These are phyloP conservation scores for Temnothorax ravouxi DNA, from an alignment of 2,888 invertebrate genomes.

Conservation along the genomic window DNA sequence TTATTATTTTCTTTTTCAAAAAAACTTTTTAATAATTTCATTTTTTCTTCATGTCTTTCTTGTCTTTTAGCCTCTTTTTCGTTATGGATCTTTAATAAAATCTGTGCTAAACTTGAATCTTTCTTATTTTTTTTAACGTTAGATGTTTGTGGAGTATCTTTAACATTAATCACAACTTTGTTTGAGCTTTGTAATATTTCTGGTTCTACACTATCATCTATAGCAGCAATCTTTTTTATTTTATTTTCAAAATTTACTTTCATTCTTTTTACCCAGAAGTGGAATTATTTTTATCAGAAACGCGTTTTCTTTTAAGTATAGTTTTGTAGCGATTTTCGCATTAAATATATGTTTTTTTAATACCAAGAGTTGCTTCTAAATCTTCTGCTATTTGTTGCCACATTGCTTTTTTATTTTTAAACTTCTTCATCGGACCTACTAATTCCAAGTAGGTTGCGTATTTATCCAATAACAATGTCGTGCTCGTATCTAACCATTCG, in stretches of 20 bases:
- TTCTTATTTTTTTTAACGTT: neutral
- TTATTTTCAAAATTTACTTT: too few species aligned
- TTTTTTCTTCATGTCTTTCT: slow-evolving; percentile 11
- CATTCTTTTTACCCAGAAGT: too few species aligned
- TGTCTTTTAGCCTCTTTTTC: slow-evolving; percentile 6
- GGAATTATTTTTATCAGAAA: too few species aligned
- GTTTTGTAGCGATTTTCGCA: too few species aligned
- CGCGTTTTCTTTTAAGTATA: too few species aligned
- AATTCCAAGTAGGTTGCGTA: too few species aligned
- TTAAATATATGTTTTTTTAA: too few species aligned
- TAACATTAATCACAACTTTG: slow-evolving; percentile 21
- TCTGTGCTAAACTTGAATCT: neutral
- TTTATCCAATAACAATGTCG: too few species aligned
- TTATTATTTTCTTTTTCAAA: neutral
- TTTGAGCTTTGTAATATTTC: slow-evolving; percentile 7
- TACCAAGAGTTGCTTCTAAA: too few species aligned
- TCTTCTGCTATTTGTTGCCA: too few species aligned
- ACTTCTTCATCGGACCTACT: too few species aligned
- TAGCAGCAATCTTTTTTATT: neutral
- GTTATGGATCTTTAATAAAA: neutral
- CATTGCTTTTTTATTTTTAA: too few species aligned
- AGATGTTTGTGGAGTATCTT: neutral
- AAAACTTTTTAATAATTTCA: slow-evolving; percentile 1
- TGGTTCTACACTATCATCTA: neutral
- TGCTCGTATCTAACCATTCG: neutral